Percentiles rank a stretch among this genome's conserved stretches.
Evolutionary conservation across 1,140 invertebrate genomes (phyloP).

Genomic region (Portunus trituberculatus): DNA sequence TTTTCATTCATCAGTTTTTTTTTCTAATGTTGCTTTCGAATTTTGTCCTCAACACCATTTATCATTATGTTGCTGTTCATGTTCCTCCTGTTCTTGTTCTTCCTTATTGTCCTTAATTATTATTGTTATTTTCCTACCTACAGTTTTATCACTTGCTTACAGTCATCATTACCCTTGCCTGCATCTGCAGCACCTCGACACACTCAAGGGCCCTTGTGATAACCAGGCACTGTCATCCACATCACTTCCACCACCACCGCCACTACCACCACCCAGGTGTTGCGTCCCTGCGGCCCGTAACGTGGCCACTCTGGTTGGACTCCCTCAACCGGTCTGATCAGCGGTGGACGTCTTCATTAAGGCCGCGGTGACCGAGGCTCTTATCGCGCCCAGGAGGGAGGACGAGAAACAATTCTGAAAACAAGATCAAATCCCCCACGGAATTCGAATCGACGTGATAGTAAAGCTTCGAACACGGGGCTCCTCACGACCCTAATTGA

Average conservation of each 20-base stretch:
- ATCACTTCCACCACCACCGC: too few species aligned
- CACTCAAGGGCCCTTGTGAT: not conserved
- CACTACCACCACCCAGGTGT: not conserved
- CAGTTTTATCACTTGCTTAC: too few species aligned
- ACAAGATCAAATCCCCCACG: slow-evolving; percentile 63
- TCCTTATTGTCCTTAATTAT: not conserved
- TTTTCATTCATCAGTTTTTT: not conserved
- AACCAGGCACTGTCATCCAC: not conserved
- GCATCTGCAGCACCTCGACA: not conserved
- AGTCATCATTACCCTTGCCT: not conserved
- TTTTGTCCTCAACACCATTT: not conserved
- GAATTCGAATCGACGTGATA: slow-evolving; percentile 67
- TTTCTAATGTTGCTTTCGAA: too few species aligned
- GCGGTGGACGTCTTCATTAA: slow-evolving; percentile 28
- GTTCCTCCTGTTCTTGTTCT: not conserved
- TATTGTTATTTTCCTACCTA: too few species aligned
- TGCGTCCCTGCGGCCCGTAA: not conserved
- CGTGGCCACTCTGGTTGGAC: not conserved
- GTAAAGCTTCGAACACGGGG: slow-evolving; percentile 58
- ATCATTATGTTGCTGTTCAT: not conserved
- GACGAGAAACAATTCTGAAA: slow-evolving; percentile 65
- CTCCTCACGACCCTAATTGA: slow-evolving; percentile 66
- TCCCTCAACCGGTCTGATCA: slow-evolving; percentile 39
- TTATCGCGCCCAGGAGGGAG: slow-evolving; percentile 59
- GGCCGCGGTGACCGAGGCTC: slow-evolving; percentile 15